Percentiles rank a stretch among this genome's conserved stretches.
These are phyloP conservation scores for Ammodramus savannarum DNA, from an alignment of 2,113 vertebrate genomes.

Conservation along the genomic window DNA sequence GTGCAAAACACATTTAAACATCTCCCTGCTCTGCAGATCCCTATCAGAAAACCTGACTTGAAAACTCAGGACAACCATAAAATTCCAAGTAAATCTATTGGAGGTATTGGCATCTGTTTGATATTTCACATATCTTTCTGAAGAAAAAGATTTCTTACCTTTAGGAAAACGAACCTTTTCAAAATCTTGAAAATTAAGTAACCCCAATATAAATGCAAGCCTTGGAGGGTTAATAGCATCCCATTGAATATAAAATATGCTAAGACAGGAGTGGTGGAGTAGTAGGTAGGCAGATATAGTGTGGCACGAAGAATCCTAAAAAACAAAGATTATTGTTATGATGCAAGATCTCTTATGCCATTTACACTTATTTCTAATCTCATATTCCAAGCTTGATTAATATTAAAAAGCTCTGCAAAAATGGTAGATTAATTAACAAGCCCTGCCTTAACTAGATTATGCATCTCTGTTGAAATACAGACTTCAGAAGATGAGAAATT, in stretches of 20 bases:
- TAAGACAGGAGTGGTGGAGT: slow-evolving; percentile 81
- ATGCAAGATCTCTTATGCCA: neutral
- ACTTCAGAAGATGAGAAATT: neutral
- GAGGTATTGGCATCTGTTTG: neutral
- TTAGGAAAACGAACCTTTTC: slow-evolving; percentile 81
- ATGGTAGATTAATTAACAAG: neutral
- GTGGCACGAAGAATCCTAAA: slow-evolving; percentile 91
- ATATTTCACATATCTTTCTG: neutral
- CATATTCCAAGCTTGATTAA: neutral
- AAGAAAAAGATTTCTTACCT: slow-evolving; percentile 74
- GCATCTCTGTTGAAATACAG: neutral
- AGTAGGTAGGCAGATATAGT: slow-evolving; percentile 76
- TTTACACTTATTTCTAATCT: neutral
- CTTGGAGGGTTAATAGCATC: slow-evolving; percentile 81
- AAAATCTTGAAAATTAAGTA: slow-evolving; percentile 88
- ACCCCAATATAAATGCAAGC: slow-evolving; percentile 91
- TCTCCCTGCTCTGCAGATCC: neutral
- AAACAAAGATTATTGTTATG: neutral
- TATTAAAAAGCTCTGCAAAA: neutral
- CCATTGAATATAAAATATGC: slow-evolving; percentile 91
- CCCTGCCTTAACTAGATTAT: neutral
- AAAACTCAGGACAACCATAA: neutral
- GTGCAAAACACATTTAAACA: neutral
- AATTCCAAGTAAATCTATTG: neutral
- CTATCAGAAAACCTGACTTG: neutral